Evolutionary conservation across 2,797 vertebrate genomes (phyloP).

Genomic region (Myripristis murdjan): DNA sequence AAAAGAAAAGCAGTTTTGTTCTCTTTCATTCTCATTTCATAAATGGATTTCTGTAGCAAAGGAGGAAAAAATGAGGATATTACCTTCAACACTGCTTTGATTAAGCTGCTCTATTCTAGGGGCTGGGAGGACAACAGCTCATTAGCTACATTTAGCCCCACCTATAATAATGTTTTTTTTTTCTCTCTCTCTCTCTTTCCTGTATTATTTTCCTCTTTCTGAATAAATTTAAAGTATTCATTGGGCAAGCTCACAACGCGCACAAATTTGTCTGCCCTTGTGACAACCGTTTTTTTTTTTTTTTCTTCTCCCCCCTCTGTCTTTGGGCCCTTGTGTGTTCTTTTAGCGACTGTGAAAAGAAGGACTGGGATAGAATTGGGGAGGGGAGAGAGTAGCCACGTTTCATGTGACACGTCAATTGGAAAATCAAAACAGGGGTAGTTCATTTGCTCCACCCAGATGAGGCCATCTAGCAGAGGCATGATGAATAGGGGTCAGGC

Average conservation of each 20-base stretch:
- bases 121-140: conserved; percentile 83
- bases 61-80: conserved; percentile 76
- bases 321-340: conserved; percentile 48
- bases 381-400: conserved; percentile 66
- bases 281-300: conserved; percentile 58
- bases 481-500: conserved; percentile 83
- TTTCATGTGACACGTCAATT: conserved; percentile 93
- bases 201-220: conserved; percentile 46
- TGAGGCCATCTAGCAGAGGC: conserved; percentile 87
- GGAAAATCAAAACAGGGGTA: conserved; percentile 95
- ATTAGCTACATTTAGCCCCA: conserved; percentile 77
- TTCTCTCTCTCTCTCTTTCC: conserved; percentile 30
- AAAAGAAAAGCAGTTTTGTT: conserved; percentile 94
- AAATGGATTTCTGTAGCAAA: conserved; percentile 83
- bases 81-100: conserved; percentile 82
- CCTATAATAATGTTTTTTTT: too few relatives aligned
- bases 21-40: conserved; percentile 83
- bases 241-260: conserved; percentile 39
- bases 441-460: conserved; percentile 94
- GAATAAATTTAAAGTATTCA: conserved; percentile 70
- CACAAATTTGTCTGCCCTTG: conserved; percentile 54
- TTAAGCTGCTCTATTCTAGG: conserved; percentile 78
- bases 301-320: conserved; percentile 70
- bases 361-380: conserved; percentile 36
- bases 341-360: conserved; percentile 58